These are phyloP conservation scores for Oxyura jamaicensis DNA, from an alignment of 2,113 vertebrate genomes.

Conservation along the genomic window DNA sequence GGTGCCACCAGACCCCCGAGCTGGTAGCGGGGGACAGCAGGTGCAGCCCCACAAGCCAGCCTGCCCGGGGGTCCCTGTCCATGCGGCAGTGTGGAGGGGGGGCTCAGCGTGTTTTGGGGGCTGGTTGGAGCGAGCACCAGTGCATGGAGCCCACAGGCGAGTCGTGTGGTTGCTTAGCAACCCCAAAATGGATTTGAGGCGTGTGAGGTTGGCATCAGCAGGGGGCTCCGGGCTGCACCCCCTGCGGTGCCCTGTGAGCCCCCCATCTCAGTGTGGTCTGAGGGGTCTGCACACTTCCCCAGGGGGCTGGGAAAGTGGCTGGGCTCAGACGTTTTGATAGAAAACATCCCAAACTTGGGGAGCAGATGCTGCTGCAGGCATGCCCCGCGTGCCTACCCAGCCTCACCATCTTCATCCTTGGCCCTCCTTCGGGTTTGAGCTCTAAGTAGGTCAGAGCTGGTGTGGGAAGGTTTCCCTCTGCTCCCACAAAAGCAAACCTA, in stretches of 20 bases:
- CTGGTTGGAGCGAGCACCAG: neutral
- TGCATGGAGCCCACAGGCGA: neutral
- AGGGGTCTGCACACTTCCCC: neutral
- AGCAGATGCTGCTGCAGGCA: neutral
- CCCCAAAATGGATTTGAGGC: slow-evolving; percentile 48
- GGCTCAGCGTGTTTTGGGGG: neutral
- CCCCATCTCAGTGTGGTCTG: rapidly evolving
- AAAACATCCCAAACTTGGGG: neutral
- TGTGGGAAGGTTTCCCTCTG: neutral
- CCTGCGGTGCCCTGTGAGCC: neutral
- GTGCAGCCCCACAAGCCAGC: rapidly evolving
- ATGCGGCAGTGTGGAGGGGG: neutral
- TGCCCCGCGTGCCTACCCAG: neutral
- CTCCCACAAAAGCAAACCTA: neutral
- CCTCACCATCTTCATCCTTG: neutral
- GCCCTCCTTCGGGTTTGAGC: neutral
- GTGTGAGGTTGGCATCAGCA: neutral
- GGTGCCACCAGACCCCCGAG: neutral
- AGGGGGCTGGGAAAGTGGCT: neutral
- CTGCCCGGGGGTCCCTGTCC: neutral
- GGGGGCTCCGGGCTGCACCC: neutral
- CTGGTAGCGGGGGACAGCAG: neutral
- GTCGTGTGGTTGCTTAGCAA: slow-evolving; percentile 53
- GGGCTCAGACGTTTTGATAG: neutral
- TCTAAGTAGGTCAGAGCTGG: neutral